phyloP scores from a whole-genome alignment of 1,140 invertebrate genomes.

The Akabosia matsudoensis region DNA sequence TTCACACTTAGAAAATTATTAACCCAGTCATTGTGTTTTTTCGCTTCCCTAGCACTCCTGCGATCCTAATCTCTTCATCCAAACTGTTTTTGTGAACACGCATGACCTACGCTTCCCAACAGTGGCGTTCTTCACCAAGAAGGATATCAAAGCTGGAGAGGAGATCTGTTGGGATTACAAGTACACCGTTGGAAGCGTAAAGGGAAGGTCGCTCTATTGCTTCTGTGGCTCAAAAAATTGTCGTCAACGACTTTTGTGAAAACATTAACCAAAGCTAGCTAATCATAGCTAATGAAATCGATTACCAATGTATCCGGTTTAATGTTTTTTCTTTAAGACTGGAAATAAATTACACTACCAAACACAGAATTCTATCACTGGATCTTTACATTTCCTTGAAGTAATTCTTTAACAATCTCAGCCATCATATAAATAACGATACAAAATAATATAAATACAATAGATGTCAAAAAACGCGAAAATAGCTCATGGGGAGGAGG shows the following conservation, averaged over 20 bases:
- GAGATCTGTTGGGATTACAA: constrained; percentile 98
- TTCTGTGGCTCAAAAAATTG: constrained; percentile 84
- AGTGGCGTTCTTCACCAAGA: constrained; percentile 91
- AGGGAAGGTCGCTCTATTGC: constrained; percentile 84
- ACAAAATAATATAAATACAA: background rate
- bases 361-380: too few relatives aligned
- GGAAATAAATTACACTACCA: too few relatives aligned
- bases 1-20: background rate
- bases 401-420: background rate
- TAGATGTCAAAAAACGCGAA: background rate
- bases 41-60: constrained; percentile 84
- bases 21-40: constrained; percentile 27
- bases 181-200: constrained; percentile 90
- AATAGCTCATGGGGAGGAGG: background rate
- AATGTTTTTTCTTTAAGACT: background rate
- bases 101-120: constrained; percentile 95
- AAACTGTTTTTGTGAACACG: constrained; percentile 97
- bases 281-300: background rate
- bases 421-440: too few relatives aligned
- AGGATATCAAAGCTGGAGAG: constrained; percentile 80
- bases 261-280: too few relatives aligned
- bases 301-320: background rate
- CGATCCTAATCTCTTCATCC: constrained; percentile 91
- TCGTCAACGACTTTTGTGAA: constrained; percentile 77
- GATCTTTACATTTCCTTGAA: background rate